A percentile compares a stretch with the other conserved stretches of the same genome.
Evolutionary conservation across 2,113 vertebrate species (phyloP).

Genomic region (Coreoperca whiteheadi): DNA sequence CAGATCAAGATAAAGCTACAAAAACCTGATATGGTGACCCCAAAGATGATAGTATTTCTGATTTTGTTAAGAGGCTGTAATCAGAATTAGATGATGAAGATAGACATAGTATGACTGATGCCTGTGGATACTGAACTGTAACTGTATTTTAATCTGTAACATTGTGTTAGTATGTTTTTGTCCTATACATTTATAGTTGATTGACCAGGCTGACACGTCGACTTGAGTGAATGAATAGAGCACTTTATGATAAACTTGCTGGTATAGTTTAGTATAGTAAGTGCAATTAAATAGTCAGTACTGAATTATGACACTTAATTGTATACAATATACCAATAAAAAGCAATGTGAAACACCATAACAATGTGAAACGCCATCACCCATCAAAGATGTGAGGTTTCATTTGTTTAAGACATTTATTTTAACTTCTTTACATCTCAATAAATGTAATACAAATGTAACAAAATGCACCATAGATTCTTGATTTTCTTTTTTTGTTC

Average conservation of each 20-base stretch:
- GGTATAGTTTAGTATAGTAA: not conserved
- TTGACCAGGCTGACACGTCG: not conserved
- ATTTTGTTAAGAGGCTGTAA: not conserved
- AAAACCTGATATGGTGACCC: not conserved
- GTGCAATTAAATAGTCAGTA: not conserved
- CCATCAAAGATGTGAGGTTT: conserved; percentile 35
- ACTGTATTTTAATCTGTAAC: conserved; percentile 4
- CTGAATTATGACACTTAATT: conserved; percentile 28
- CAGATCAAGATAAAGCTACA: conserved; percentile 20
- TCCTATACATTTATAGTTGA: not conserved
- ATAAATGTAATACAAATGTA: conserved; percentile 67
- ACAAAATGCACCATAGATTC: conserved; percentile 73
- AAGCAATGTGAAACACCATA: not conserved
- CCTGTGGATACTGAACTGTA: not conserved
- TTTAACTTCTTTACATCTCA: conserved; percentile 62
- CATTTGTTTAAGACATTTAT: conserved; percentile 66
- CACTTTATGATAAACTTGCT: conserved; percentile 18
- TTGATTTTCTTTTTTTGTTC: conserved; percentile 4
- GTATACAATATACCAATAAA: conserved; percentile 21
- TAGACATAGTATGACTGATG: not conserved
- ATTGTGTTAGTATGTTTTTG: not conserved
- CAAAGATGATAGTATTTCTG: not conserved
- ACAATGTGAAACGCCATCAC: conserved; percentile 7
- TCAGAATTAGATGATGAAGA: not conserved
- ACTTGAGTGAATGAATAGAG: not conserved